phyloP scores from a whole-genome alignment of 92 coral and sea anemone genomes.

The Scolanthus callimorphus region DNA sequence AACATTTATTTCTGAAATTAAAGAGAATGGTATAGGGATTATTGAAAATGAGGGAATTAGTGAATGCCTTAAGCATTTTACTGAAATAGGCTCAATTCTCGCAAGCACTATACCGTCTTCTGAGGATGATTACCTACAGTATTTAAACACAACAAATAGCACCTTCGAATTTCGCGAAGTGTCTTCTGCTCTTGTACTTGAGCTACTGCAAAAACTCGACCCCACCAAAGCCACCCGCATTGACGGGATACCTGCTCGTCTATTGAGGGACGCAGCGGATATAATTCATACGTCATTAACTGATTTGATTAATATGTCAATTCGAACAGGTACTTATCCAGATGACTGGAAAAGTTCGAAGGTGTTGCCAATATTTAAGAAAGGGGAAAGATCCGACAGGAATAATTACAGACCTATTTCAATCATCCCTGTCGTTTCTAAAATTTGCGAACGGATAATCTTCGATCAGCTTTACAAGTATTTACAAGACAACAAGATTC shows the following conservation, averaged over 20 bases:
- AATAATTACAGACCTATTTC: slow-evolving; percentile 2
- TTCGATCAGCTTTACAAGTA: neutral
- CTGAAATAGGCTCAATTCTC: neutral
- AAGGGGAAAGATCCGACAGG: neutral
- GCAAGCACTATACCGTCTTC: neutral
- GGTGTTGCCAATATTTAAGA: neutral
- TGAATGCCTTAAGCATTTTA: neutral
- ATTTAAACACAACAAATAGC: neutral
- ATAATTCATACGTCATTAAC: too few species aligned
- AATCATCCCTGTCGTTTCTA: neutral
- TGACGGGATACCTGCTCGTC: neutral
- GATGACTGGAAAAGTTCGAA: neutral
- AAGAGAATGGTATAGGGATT: neutral
- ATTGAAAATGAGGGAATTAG: neutral
- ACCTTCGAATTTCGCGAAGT: neutral
- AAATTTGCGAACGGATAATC: neutral
- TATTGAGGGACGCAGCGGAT: neutral
- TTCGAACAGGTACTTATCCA: neutral
- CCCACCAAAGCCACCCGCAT: neutral
- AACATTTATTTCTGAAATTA: too few species aligned
- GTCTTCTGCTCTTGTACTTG: neutral
- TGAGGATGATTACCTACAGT: neutral
- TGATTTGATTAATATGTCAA: neutral
- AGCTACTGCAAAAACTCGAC: neutral
- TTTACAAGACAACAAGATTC: neutral